Evolutionary conservation across 2,113 vertebrate genomes (phyloP).

Genomic region (Ovibos moschatus): DNA sequence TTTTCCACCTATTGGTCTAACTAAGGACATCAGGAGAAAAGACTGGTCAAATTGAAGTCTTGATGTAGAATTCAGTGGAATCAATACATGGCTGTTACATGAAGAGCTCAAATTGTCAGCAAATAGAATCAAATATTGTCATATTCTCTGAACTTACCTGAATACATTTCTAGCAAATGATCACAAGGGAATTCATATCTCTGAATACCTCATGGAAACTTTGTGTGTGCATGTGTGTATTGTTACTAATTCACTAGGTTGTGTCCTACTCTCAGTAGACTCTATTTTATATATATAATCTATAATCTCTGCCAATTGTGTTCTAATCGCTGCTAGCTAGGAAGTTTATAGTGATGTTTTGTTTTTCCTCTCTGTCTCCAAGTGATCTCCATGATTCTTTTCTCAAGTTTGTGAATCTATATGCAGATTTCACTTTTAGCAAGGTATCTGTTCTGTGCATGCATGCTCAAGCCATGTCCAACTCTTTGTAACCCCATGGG

Average conservation of each 20-base stretch:
- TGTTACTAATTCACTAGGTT: neutral
- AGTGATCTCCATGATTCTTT: neutral
- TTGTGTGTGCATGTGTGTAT: neutral
- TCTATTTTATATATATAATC: neutral
- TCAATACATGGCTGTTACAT: fast-evolving
- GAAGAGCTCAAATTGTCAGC: neutral
- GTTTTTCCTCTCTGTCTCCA: neutral
- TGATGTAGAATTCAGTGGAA: neutral
- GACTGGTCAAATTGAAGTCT: neutral
- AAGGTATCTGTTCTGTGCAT: neutral
- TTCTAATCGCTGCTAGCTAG: neutral
- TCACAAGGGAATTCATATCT: neutral
- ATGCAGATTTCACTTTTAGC: neutral
- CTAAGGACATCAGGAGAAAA: neutral
- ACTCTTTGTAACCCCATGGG: neutral
- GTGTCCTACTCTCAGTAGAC: neutral
- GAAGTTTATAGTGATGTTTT: neutral
- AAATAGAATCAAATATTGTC: neutral
- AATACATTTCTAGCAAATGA: neutral
- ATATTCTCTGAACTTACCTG: neutral
- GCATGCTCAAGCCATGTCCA: neutral
- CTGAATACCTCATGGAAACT: neutral
- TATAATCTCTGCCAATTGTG: neutral
- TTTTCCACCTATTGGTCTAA: neutral
- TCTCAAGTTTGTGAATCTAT: neutral